These are phyloP conservation scores for Asbolus verrucosus DNA, from an alignment of 1,140 invertebrate genomes.

Conservation along the genomic window DNA sequence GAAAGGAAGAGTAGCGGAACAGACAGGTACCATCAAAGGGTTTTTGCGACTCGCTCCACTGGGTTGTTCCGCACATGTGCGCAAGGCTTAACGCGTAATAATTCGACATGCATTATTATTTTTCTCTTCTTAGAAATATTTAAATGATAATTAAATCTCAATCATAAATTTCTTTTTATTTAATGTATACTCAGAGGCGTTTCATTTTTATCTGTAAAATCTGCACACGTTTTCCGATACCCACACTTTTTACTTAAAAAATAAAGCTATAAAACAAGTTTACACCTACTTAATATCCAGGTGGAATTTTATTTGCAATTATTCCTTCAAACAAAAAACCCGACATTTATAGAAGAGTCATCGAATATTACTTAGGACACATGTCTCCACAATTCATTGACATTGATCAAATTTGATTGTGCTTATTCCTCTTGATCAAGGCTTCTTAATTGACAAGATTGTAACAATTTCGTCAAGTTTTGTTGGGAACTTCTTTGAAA, in stretches of 20 bases:
- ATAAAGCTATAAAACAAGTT: conserved; percentile 20
- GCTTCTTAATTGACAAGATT: too few species aligned
- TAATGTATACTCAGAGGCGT: too few species aligned
- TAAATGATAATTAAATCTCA: too few species aligned
- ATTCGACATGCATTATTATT: not conserved
- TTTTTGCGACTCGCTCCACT: not conserved
- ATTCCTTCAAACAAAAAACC: not conserved
- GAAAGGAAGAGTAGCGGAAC: not conserved
- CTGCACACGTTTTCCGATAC: not conserved
- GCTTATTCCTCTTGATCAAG: not conserved
- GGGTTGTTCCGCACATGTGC: conserved; percentile 8
- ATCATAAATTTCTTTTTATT: too few species aligned
- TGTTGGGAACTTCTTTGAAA: too few species aligned
- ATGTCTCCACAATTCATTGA: not conserved
- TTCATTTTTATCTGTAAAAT: conserved; percentile 5
- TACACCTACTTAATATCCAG: not conserved
- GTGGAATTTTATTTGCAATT: conserved; percentile 9
- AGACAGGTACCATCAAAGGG: conserved; percentile 3
- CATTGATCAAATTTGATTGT: not conserved
- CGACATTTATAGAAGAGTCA: conserved; percentile 2
- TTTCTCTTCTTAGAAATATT: too few species aligned
- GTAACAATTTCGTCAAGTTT: too few species aligned
- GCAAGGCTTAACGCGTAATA: too few species aligned
- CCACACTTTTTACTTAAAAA: conserved; percentile 35
- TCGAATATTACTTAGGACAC: not conserved